phyloP scores from a whole-genome alignment of 2,797 vertebrate species.

The Choloepus didactylus region DNA sequence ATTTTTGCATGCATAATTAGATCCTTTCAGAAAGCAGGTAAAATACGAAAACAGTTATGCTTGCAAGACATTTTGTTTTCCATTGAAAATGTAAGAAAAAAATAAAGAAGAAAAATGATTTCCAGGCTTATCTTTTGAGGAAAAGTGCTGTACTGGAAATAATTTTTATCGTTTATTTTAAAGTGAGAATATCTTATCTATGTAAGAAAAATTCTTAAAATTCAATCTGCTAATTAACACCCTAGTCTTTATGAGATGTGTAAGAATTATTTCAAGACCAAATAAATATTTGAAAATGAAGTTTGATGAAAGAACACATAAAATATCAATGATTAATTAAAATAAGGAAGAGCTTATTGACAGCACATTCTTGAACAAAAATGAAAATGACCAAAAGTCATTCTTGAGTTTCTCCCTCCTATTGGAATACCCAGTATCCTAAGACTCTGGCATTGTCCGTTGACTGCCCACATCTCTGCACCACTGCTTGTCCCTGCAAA shows the following conservation, averaged over 20 bases:
- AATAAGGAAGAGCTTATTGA: neutral
- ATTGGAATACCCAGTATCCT: neutral
- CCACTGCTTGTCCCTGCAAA: neutral
- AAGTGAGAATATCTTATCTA: neutral
- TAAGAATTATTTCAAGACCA: conserved; percentile 35
- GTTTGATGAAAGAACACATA: neutral
- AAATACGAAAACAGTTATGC: neutral
- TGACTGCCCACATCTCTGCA: neutral
- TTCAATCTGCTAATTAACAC: neutral
- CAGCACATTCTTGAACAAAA: neutral
- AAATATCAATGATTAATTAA: neutral
- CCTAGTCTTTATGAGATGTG: neutral
- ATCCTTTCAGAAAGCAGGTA: neutral
- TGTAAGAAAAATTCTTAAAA: neutral
- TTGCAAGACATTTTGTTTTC: neutral
- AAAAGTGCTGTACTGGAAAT: neutral
- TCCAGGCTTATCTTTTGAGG: neutral
- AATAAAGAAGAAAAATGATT: neutral
- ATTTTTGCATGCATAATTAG: neutral
- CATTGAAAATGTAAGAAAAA: neutral
- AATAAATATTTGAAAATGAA: conserved; percentile 41
- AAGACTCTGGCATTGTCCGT: neutral
- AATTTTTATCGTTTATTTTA: conserved; percentile 40
- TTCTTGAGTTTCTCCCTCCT: neutral
- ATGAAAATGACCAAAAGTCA: neutral